A percentile compares a stretch with the other conserved stretches of the same genome.
Evolutionary conservation across 2,888 invertebrate species (phyloP).

Genomic region (Nephrocerus scutellatus): DNA sequence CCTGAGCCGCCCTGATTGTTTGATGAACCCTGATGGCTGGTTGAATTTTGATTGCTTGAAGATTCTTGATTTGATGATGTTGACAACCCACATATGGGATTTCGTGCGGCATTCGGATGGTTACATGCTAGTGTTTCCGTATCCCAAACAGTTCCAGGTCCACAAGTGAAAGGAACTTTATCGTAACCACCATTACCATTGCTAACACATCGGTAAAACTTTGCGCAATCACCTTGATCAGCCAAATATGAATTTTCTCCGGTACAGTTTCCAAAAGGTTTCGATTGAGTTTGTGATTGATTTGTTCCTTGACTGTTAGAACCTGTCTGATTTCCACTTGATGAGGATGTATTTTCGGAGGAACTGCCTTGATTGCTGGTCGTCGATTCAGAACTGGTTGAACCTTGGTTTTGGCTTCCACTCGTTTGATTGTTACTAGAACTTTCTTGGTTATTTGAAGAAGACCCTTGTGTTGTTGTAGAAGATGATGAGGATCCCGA

Average conservation of each 20-base stretch:
- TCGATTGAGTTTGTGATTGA: slow-evolving; percentile 22
- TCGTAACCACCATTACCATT: slow-evolving; percentile 46
- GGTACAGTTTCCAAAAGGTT: slow-evolving; percentile 29
- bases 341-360: slow-evolving; percentile 2
- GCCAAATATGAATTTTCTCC: slow-evolving; percentile 43
- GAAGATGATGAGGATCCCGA: too few relatives aligned
- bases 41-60: slow-evolving; percentile 13
- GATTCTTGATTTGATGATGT: slow-evolving; percentile 14
- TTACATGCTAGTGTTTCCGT: slow-evolving; percentile 52
- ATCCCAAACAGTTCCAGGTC: slow-evolving; percentile 55
- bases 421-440: too few relatives aligned
- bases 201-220: slow-evolving; percentile 54
- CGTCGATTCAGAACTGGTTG: neutral
- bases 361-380: slow-evolving; percentile 3
- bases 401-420: neutral
- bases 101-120: slow-evolving; percentile 37
- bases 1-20: slow-evolving; percentile 11
- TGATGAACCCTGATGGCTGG: slow-evolving; percentile 10
- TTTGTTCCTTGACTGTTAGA: neutral
- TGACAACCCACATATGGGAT: slow-evolving; percentile 18
- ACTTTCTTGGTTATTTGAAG: too few relatives aligned
- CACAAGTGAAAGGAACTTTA: slow-evolving; percentile 52
- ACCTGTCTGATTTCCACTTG: slow-evolving; percentile 6
- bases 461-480: too few relatives aligned
- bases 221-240: slow-evolving; percentile 50